Evolutionary conservation across 2,113 vertebrate species (phyloP).

Genomic region (Calidris pugnax): DNA sequence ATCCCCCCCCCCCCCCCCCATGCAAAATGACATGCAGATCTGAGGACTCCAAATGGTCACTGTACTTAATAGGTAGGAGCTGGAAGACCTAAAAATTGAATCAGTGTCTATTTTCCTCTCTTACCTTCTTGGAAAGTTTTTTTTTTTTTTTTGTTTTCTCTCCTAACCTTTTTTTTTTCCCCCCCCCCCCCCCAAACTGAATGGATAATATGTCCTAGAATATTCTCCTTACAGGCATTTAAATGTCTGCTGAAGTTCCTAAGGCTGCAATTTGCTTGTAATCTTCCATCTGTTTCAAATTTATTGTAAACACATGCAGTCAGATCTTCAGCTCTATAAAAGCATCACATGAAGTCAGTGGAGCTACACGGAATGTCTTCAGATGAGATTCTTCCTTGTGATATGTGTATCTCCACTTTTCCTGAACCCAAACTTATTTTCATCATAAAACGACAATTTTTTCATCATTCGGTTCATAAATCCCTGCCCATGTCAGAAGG

Average conservation of each 20-base stretch:
- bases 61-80: neutral
- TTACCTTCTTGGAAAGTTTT: neutral
- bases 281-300: constrained; percentile 12
- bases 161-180: too few relatives aligned
- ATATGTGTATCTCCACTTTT: neutral
- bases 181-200: too few relatives aligned
- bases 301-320: neutral
- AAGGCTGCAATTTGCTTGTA: neutral
- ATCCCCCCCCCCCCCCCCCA: fast-evolving
- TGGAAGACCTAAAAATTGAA: neutral
- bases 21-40: neutral
- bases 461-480: neutral
- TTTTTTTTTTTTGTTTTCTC: too few relatives aligned
- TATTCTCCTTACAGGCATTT: neutral
- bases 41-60: neutral
- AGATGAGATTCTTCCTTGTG: neutral
- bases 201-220: neutral
- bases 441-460: neutral
- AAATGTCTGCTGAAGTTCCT: neutral
- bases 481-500: too few relatives aligned
- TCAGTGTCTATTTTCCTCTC: neutral
- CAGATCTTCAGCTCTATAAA: neutral
- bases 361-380: neutral
- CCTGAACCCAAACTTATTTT: neutral
- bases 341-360: neutral